These are phyloP conservation scores for Lasioglossum vierecki DNA, from an alignment of 2,888 invertebrate species.

Conservation along the genomic window DNA sequence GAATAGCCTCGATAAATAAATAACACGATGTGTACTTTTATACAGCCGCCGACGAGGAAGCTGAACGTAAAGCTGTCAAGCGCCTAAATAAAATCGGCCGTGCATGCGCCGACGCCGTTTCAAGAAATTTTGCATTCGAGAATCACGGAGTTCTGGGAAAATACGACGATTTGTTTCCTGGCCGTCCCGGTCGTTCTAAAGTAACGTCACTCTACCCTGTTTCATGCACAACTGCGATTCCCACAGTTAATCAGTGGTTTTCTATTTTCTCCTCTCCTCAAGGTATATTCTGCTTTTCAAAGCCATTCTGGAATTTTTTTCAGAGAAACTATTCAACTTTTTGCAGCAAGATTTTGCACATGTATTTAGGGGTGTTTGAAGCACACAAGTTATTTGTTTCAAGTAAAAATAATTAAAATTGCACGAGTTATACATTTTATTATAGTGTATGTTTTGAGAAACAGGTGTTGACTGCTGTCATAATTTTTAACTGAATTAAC, in stretches of 20 bases:
- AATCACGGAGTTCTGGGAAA: constrained; percentile 16
- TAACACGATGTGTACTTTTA: constrained; percentile 28
- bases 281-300: background rate
- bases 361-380: background rate
- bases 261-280: background rate
- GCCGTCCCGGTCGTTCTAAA: background rate
- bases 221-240: background rate
- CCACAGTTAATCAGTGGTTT: background rate
- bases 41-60: constrained; percentile 26
- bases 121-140: constrained; percentile 34
- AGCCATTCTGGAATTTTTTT: background rate
- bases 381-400: background rate
- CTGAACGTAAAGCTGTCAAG: constrained; percentile 58
- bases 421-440: background rate
- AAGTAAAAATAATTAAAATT: background rate
- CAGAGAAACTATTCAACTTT: background rate
- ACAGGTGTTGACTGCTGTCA: background rate
- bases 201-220: constrained; percentile 23
- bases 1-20: constrained; percentile 37
- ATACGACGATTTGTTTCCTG: constrained; percentile 43
- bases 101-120: constrained; percentile 24
- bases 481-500: background rate
- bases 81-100: constrained; percentile 45
- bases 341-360: background rate
- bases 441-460: background rate